Evolutionary conservation across 2,113 vertebrate species (phyloP).

Genomic region (Tretioscincus oriximinensis): DNA sequence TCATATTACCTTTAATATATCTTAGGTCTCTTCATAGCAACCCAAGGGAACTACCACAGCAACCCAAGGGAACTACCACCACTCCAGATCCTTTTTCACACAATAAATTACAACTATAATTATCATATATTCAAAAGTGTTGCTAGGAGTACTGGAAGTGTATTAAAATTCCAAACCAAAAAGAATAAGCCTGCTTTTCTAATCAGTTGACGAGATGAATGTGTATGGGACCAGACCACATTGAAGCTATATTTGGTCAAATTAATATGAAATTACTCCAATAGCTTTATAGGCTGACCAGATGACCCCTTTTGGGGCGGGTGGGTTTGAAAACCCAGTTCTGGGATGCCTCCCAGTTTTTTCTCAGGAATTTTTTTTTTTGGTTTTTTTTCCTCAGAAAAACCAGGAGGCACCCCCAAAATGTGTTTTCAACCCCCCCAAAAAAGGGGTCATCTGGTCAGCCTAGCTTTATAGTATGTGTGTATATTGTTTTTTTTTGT

Average conservation of each 20-base stretch:
- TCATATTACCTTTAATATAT: conserved; percentile 60
- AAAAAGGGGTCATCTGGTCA: no score
- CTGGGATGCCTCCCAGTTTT: no score
- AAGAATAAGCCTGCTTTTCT: conserved; percentile 12
- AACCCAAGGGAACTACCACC: conserved; percentile 57
- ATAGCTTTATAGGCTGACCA: not conserved
- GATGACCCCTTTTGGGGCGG: no score
- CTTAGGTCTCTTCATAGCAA: conserved; percentile 59
- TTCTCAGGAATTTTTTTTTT: no score
- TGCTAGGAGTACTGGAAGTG: conserved; percentile 52
- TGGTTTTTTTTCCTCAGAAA: no score
- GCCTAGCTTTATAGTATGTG: no score
- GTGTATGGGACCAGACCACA: conserved; percentile 15
- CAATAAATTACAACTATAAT: conserved; percentile 62
- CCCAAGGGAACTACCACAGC: conserved; percentile 57
- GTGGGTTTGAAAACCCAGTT: no score
- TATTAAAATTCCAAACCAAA: conserved; percentile 29
- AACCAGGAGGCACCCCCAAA: no score
- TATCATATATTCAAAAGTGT: conserved; percentile 57
- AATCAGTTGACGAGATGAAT: conserved; percentile 8
- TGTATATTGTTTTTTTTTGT: no score
- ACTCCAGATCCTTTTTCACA: conserved; percentile 50
- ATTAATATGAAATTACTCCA: conserved; percentile 13
- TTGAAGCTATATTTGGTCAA: conserved; percentile 12
- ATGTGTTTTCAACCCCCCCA: no score